Base-by-base conservation (phyloP, 1,140 invertebrate genomes). In the Pseudomyrmex sp. region DNA sequence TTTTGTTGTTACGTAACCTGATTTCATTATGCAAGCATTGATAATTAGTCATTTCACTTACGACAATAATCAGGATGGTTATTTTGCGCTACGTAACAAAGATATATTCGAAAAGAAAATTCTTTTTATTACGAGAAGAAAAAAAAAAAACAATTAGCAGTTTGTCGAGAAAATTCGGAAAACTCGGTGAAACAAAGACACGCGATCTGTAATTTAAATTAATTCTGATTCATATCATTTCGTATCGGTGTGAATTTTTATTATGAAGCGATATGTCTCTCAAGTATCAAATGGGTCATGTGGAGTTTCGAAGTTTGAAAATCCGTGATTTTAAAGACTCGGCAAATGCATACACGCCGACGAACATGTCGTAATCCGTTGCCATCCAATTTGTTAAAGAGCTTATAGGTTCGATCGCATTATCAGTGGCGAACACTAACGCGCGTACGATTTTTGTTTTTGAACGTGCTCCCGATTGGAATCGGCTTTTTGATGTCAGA, bases 361-460 rank as follows among this genome's bases (percentile, higher is more conserved):
- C 50, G 50, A 44, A 2, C 23, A 70, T 52, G 50, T 23, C 68
- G 23, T 72, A 80, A 80, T 59, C 76, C 44, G n/a, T 80, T 70
- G 44, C 54, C 54, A 59, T 50, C 44, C 66, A 80, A 70, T 80
- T 80, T 70, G 44, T 44, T 59, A 80, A 72, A 80, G 66, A 72
- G 76, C 44, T 80, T 80, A 80, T 80, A 54, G 35, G 54, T 59
- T 7, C 54, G 44, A 80, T 80, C 76, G 76, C 70, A 61, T 80
- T 59, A 80, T 80, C 59, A 80, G 70, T 80, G 20, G 15, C n/a
- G 44, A 72, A 46, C 62, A 9, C 35, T 15, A 65, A 59, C n/a
- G 48, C 0, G 46, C 72, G n/a, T 15, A 10, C 15, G 20, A 26
- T 54, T 80, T 80, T 35, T 35, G 35, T 35, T 80, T n/a, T 70